Evolutionary conservation across 2,888 invertebrate species (phyloP).

Genomic region (Yponomeuta malinellus): DNA sequence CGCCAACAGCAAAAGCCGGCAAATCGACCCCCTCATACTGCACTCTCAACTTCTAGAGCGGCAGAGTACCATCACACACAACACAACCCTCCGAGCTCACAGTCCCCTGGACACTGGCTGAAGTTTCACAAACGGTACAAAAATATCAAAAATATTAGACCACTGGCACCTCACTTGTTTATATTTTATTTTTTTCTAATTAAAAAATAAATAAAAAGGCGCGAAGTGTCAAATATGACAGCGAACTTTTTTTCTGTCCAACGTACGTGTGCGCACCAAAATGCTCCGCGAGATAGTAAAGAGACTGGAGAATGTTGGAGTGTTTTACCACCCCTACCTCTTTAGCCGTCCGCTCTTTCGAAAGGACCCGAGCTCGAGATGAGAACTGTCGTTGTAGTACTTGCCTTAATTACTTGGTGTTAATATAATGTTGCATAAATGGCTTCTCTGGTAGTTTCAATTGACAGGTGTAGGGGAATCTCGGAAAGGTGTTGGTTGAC

Average conservation of each 20-base stretch:
- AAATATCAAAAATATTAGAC: slow-evolving; percentile 24
- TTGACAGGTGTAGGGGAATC: not conserved
- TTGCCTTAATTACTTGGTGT: slow-evolving; percentile 35
- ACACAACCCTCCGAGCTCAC: slow-evolving; percentile 34
- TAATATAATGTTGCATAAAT: slow-evolving; percentile 54
- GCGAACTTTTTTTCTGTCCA: slow-evolving; percentile 29
- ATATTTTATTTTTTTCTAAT: not conserved
- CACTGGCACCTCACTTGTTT: slow-evolving; percentile 17
- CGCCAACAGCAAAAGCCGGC: slow-evolving; percentile 62
- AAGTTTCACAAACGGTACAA: slow-evolving; percentile 31
- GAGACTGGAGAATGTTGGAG: slow-evolving; percentile 48
- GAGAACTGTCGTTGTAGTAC: slow-evolving; percentile 35
- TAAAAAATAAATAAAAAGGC: slow-evolving; percentile 18
- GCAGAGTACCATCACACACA: slow-evolving; percentile 70
- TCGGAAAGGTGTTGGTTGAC: not conserved
- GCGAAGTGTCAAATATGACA: slow-evolving; percentile 26
- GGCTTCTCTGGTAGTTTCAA: not conserved
- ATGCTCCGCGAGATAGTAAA: slow-evolving; percentile 51
- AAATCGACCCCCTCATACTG: slow-evolving; percentile 66
- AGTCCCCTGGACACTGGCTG: slow-evolving; percentile 39
- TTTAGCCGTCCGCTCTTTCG: slow-evolving; percentile 59
- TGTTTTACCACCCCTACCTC: slow-evolving; percentile 73
- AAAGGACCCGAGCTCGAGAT: slow-evolving; percentile 56
- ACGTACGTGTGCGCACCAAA: slow-evolving; percentile 44
- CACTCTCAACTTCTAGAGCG: slow-evolving; percentile 56